These are phyloP conservation scores for Poeciliopsis turneri DNA, from an alignment of 2,797 vertebrate genomes.

Conservation along the genomic window DNA sequence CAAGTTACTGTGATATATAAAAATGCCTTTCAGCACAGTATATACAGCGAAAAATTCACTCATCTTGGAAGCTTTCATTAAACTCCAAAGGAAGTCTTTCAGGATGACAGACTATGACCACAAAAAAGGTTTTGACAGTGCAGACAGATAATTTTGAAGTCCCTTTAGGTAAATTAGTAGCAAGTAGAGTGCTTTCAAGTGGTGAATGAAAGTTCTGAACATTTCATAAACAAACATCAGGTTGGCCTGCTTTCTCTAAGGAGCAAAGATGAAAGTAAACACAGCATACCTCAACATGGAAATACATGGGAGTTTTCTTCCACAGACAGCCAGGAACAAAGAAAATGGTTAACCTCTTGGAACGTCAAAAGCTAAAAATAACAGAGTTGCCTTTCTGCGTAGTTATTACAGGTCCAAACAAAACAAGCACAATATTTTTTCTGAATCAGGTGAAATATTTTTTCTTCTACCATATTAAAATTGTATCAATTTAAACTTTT, in stretches of 20 bases:
- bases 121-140: constrained; percentile 70
- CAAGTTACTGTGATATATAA: constrained; percentile 48
- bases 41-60: constrained; percentile 53
- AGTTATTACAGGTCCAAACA: constrained; percentile 53
- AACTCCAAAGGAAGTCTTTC: constrained; percentile 71
- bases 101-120: constrained; percentile 78
- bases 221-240: constrained; percentile 79
- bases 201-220: constrained; percentile 82
- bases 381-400: constrained; percentile 49
- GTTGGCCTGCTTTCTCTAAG: constrained; percentile 55
- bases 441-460: constrained; percentile 45
- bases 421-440: constrained; percentile 55
- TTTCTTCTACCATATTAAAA: constrained; percentile 17
- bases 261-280: constrained; percentile 73
- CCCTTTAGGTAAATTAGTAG: constrained; percentile 82
- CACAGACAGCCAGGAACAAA: constrained; percentile 55
- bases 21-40: constrained; percentile 48
- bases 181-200: constrained; percentile 83
- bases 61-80: constrained; percentile 73
- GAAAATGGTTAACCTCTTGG: constrained; percentile 71
- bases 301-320: constrained; percentile 54
- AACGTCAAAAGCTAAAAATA: constrained; percentile 48
- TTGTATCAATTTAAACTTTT: not conserved
- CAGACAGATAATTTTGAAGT: constrained; percentile 81
- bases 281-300: constrained; percentile 68